Base-by-base conservation (phyloP, 2,797 vertebrate genomes). In the Poeciliopsis presidionis region DNA sequence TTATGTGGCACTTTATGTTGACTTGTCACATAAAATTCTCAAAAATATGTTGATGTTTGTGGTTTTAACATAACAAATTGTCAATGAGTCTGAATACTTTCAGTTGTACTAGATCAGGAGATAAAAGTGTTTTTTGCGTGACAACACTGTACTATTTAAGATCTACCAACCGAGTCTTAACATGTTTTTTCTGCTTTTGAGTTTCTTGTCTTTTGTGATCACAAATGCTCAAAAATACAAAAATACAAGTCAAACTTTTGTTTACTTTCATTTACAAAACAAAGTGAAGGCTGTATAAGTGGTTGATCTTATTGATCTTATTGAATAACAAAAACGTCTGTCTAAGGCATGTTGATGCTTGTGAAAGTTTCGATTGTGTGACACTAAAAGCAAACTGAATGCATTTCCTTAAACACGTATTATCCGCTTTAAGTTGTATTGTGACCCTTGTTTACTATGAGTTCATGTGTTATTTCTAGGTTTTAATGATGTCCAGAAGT, bases 391-490 rank as follows among this genome's bases (percentile, higher is more conserved):
- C 41, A 70, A 70, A 70, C 41, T 46, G 63, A 67, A 46, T 16
- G 25, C 36, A 4, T 39, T 67, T 67, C 22, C 9, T 14, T 69
- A 41, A 43, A 41, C 20, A 12, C 9, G 20, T 2, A 65, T 36
- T 18, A 65, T 39, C 36, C 3, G 18, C 33, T 67, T 70, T 5
- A 45, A 16, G 11, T 6, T 47, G 59, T 39, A 11, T 16, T 47
- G 5, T 73, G 20, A n/a, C 49, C 36, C 55, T 57, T 11, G 47
- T 4, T 75, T 45, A 39, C 20, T 28, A 28, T 5, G 20, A 39
- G 28, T 79, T 86, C 71, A 7, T 79, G 25, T 53, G 75, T 85
- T 74, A 7, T 7, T 28, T 41, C 13, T 28, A n/a, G 18, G 13
- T 47, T 45, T 5, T 63, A 69, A 72, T 69, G 0, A 18, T 39